Percentiles rank a stretch among this genome's conserved stretches.
Evolutionary conservation across 2,797 vertebrate genomes (phyloP).

Genomic region (Alcedo quadribrachys): DNA sequence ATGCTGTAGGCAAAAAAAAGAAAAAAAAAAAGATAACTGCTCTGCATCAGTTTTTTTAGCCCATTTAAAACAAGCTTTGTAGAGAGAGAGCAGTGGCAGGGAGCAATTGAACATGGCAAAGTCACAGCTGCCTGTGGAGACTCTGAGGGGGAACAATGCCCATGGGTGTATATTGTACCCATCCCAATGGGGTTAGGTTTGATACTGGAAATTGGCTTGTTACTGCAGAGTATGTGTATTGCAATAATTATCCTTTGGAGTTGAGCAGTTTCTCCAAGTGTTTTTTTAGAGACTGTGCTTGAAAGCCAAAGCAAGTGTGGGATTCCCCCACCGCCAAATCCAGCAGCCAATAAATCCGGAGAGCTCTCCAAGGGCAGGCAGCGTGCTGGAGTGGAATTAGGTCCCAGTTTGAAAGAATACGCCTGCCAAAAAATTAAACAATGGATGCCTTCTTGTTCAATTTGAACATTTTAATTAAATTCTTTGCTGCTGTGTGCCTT

Average conservation of each 20-base stretch:
- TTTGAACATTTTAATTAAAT: constrained; percentile 70
- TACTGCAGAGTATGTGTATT: neutral
- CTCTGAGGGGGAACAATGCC: neutral
- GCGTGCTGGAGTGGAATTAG: neutral
- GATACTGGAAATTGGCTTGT: neutral
- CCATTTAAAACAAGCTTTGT: neutral
- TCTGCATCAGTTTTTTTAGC: neutral
- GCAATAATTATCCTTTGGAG: neutral
- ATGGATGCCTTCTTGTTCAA: constrained; percentile 52
- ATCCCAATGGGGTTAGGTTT: neutral
- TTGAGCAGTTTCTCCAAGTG: neutral
- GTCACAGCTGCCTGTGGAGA: neutral
- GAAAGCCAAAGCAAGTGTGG: neutral
- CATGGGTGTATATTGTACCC: accelerated
- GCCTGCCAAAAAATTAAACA: constrained; percentile 64
- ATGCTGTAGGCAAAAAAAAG: neutral
- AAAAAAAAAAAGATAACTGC: neutral
- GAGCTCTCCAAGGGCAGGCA: constrained; percentile 38
- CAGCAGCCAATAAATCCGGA: neutral
- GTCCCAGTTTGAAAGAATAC: neutral
- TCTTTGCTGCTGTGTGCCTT: constrained; percentile 38
- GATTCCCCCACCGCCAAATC: neutral
- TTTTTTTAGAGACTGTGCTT: neutral
- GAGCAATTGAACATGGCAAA: neutral
- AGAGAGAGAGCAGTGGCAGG: neutral